A percentile compares a stretch with the other conserved stretches of the same genome.
Conservation (phyloP, 2,888 invertebrate species). For the Meghimatium bilineatum region DNA sequence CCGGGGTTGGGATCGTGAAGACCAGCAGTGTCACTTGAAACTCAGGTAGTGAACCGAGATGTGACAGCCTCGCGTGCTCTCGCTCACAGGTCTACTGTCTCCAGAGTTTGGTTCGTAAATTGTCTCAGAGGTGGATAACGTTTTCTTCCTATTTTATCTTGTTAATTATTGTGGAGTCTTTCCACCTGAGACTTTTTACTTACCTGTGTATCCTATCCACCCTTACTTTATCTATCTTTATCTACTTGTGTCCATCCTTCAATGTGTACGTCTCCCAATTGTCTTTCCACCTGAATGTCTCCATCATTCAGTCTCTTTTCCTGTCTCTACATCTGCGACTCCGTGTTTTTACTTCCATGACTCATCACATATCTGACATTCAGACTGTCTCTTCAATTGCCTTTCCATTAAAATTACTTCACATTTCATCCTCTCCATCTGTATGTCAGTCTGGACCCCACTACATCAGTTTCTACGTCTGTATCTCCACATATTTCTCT, state of each 20-base stretch:
- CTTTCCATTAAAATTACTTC: background rate
- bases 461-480: background rate
- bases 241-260: background rate
- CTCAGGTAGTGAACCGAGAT: background rate
- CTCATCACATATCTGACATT: background rate
- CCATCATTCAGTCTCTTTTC: background rate
- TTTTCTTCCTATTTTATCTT: background rate
- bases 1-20: background rate
- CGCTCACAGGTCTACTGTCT: background rate
- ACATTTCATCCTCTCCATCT: background rate
- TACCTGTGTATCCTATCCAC: no score
- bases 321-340: background rate
- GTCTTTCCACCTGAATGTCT: background rate
- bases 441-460: background rate
- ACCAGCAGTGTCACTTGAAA: background rate
- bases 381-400: background rate
- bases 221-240: no score
- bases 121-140: background rate
- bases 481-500: background rate
- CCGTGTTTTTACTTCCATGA: background rate
- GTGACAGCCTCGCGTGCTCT: slow-evolving; percentile 8
- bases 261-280: background rate
- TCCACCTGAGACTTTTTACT: no score
- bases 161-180: no score
- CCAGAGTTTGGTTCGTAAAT: background rate